phyloP scores from a whole-genome alignment of 2,888 invertebrate genomes.

The Drosophila borborema region DNA sequence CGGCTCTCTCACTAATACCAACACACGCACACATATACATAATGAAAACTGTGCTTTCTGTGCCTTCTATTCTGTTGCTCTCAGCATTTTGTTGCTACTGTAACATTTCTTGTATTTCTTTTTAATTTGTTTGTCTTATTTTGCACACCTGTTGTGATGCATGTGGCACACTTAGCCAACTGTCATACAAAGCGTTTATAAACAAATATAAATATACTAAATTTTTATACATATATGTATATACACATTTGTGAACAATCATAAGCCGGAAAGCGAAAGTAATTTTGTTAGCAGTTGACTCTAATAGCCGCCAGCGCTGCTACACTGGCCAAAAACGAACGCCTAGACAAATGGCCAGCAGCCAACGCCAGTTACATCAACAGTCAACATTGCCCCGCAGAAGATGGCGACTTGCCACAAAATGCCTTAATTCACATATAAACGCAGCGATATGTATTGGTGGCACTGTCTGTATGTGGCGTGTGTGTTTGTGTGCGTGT shows the following conservation, averaged over 20 bases:
- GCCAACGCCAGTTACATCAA: constrained; percentile 66
- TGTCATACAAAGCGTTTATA: constrained; percentile 25
- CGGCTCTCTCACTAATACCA: constrained; percentile 4
- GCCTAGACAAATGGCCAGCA: constrained; percentile 62
- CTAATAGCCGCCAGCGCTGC: constrained; percentile 44
- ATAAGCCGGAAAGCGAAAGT: constrained; percentile 74
- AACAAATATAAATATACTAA: constrained; percentile 7
- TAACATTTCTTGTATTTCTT: constrained; percentile 30
- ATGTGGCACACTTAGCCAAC: constrained; percentile 46
- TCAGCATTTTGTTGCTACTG: constrained; percentile 22
- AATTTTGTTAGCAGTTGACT: constrained; percentile 62
- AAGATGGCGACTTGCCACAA: constrained; percentile 58
- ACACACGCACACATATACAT: neutral
- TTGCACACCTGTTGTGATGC: constrained; percentile 64
- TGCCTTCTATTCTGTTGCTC: constrained; percentile 51
- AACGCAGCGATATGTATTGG: neutral
- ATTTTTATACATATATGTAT: neutral
- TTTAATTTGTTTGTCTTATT: constrained; percentile 4
- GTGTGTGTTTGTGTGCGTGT: constrained; percentile 6
- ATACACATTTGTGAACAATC: constrained; percentile 9
- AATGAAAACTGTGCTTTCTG: constrained; percentile 35
- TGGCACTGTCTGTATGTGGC: neutral
- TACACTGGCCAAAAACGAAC: constrained; percentile 52
- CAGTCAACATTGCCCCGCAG: constrained; percentile 54
- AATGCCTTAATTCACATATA: constrained; percentile 53